Evolutionary conservation across 2,888 invertebrate species (phyloP), one percentile per base, ranked within the genome.

Genomic region (Coremacera marginata): DNA sequence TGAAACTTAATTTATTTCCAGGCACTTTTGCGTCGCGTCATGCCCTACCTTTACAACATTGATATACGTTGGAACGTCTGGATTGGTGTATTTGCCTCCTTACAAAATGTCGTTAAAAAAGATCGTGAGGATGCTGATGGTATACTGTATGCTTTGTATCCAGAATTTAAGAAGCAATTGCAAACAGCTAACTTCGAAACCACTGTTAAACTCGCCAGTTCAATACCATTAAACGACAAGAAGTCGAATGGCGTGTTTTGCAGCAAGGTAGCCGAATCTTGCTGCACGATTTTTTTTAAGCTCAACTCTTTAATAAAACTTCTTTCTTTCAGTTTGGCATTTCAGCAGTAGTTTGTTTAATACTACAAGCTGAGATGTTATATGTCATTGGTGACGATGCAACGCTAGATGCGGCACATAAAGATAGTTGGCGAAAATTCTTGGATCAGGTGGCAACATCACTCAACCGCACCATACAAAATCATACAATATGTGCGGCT

Each of bases 11-110:
- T 80, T 44, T 76, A 78, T 52, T 89, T 88, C 27, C 87, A 95
- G 94, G 91, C 91, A 86, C 88, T 95, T 76, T 87, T 95, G 71
- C 89, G 92, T 37, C 92, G 95, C 77, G 91, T 95, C 84, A 89
- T 95, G 86, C 90, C 92, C 0, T 93, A 87, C 60, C 86, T 90
- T 81, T 83, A 84, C 51, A 85, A 87, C 76, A 83, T 88, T 72
- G 82, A 82, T 22, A 80, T 87, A 70, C 87, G 88, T 52, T 90
- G 89, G 90, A 86, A 81, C 22, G 85, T 90, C 14, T 90, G 89
- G 89, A 84, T 84, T 78, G 87, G 86, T 5, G 86, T 90, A 5
- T 89, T 90, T 72, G 83, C 86, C 34, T 86, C 89, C 3, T 80
- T 90, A 63, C 88, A 88, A 74, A 85, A 83, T 80, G 88, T 90